Evolutionary conservation across 64 coral and sea anemone genomes (phyloP), one percentile per base, ranked within the genome.

Genomic region (Exaiptasia diaphana): DNA sequence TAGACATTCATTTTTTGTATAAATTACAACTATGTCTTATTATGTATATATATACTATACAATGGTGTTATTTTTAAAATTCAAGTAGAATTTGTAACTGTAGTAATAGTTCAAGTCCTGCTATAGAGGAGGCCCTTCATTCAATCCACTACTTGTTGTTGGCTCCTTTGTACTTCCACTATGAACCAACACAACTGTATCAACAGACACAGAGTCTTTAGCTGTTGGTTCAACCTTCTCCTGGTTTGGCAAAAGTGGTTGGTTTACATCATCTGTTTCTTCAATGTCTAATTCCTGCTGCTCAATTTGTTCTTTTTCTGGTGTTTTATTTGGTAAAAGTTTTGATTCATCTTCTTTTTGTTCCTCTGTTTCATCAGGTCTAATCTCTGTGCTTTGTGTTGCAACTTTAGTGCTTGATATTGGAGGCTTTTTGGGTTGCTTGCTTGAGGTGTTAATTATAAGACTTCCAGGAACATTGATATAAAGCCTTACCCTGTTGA

Each of bases 391-490:
- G 27, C 68, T 85, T 20, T 50, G 30, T 35, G 18, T 52, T 28
- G 53, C 38, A 39, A 85, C 60, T 43, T 85, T 85, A 7, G 40
- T 85, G 54, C 82, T 85, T 62, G 82, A 85, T 33, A 57, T 38
- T 4, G 82, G 82, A 35, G 71, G 54, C 52, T 75, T 67, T 49
- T 77, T 87, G 9, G 84, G 84, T 63, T 78, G 74, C 31, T 87
- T 87, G 64, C 74, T 87, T 62, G 60, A 67, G 12, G 58, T 75
- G 39, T 74, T 75, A 22, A 87, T 77, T 23, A 87, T 87, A 0
- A 87, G 60, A 53, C 84, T 87, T 58, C 84, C 84, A 40, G 84
- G 84, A 25, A 87, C 84, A 87, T 87, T 87, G 3, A 67, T 56
- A 48, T 87, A 87, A 38, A 87, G 74, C 14, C 84, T 53, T 28